Base-by-base conservation (phyloP, 2,797 vertebrate genomes). In the Neopelma chrysocephalum region DNA sequence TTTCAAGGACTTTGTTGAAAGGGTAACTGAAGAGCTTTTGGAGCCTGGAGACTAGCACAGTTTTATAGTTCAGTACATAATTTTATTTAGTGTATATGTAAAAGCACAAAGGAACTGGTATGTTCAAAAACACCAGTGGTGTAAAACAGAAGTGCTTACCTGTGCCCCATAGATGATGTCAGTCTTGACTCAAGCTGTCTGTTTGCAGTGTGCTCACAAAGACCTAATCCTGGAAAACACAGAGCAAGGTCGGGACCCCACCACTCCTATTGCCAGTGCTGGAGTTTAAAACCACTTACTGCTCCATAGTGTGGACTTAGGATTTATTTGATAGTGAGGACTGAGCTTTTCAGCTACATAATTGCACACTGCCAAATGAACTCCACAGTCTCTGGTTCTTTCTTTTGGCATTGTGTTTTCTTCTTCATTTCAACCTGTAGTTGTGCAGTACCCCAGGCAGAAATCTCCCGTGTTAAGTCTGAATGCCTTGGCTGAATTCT, bases 221-320 rank as follows among this genome's bases (percentile, higher is more conserved):
- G 75, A 3, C 4, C 27, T 19, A 53, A 20, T 19, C 66, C 43
- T 68, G 29, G 38, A 11, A 34, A 79, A 64, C 7, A 8, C 0
- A 1, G 34, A 47, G 65, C 2, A 1, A 34, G 16, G 11, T 38
- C 2, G 1, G 29, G n/a, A 91, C 23, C n/a, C 38, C 38, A 0
- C 31, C 1, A 10, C n/a, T 82, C 16, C 60, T 11, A 1, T 2
- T n/a, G 78, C 36, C 25, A 13, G 66, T 11, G 0, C 16, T 18
- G 13, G 40, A 15, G 11, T n/a, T 71, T 11, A 26, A 64, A 48
- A 54, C 12, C 32, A 4, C n/a, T 70, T 62, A 29, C 29, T 4
- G 16, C 58, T 82, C 50, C 22, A 0, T 1, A 6, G 23, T 2
- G 1, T 15, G 57, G n/a, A 9, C 2, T n/a, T 26, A 14, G 29